Base-by-base conservation (phyloP, 92 coral and sea anemone genomes). In the Heteractis magnifica region DNA sequence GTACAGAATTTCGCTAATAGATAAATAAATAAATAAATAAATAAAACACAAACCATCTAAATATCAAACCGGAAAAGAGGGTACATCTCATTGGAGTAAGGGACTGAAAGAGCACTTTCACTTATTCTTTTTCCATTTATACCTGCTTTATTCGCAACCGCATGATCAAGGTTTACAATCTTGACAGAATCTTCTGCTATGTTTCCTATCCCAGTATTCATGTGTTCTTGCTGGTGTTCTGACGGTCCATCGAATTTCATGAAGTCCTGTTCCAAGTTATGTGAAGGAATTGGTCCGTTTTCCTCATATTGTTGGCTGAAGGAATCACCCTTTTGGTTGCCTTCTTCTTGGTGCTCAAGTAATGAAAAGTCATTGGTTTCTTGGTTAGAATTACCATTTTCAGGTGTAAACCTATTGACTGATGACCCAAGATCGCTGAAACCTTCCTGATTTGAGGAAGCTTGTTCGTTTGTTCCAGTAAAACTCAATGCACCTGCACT, bases 1-100 rank as follows among this genome's bases (percentile, higher is more conserved):
- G 91, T 88, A 70, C 98, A 93, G 41, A 87, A 92, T 44, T 90
- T 89, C 21, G 72, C 89, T 87, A 90, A 80, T 62, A 86, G 78
- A 83, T 71, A 2, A 34, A 34, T 34, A 34, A 34, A 34, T 34
- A 34, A 34, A 34, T 34, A 34, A 34, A 34, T 2, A 34, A 34
- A 34, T 34, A 34, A 34, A 34, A 34, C 44, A 34, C 3, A 34
- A 34, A 0, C 44, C 44, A 34, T 34, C 44, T 34, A 34, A 34
- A 34, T 34, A 34, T 34, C 44, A 34, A 34, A 34, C 44, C 44
- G 44, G 44, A 34, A 34, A 34, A 34, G 3, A 34, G 44, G 44
- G 44, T 34, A 1, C 3, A 34, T 34, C 44, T 34, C 44, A 34
- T 34, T 34, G 44, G 44, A 34, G 44, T 34, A 34, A 34, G 44